phyloP scores from a whole-genome alignment of 2,113 vertebrate genomes.

The Epinephelus cyanopodus region DNA sequence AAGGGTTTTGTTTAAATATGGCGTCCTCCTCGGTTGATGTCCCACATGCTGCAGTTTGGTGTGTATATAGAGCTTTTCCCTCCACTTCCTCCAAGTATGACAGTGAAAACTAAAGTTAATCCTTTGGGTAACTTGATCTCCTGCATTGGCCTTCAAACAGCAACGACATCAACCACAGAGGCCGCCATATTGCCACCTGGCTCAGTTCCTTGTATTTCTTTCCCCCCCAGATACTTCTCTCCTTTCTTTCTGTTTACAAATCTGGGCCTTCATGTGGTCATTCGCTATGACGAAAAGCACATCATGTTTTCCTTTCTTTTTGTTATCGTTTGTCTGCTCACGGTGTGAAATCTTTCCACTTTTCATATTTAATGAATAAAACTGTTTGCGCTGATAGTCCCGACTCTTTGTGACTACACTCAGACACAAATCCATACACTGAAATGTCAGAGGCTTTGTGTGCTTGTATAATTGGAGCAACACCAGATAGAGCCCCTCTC shows the following conservation, averaged over 20 bases:
- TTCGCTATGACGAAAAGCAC: conserved; percentile 44
- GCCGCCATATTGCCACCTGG: not conserved
- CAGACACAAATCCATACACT: conserved; percentile 2
- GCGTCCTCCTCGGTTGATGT: conserved; percentile 5
- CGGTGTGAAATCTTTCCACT: conserved; percentile 65
- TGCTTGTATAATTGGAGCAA: not conserved
- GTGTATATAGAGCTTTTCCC: conserved; percentile 3
- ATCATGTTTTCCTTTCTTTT: conserved; percentile 37
- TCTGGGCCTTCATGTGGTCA: conserved; percentile 19
- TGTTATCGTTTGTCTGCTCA: conserved; percentile 58
- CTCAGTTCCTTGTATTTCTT: conserved; percentile 27
- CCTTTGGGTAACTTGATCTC: not conserved
- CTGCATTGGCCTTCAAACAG: conserved; percentile 17
- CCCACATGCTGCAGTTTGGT: conserved; percentile 2
- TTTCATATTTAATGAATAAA: conserved; percentile 84
- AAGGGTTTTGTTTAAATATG: conserved; percentile 15
- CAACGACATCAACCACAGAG: conserved; percentile 21
- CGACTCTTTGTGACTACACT: conserved; percentile 59
- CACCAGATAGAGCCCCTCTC: not conserved
- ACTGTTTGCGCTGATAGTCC: conserved; percentile 57
- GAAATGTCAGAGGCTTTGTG: not conserved
- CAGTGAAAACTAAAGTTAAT: not conserved
- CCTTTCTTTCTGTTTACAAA: conserved; percentile 25
- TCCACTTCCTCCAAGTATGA: not conserved
- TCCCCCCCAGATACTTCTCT: conserved; percentile 3